phyloP scores from a whole-genome alignment of 2,888 invertebrate genomes.

The Zonitis immaculata region DNA sequence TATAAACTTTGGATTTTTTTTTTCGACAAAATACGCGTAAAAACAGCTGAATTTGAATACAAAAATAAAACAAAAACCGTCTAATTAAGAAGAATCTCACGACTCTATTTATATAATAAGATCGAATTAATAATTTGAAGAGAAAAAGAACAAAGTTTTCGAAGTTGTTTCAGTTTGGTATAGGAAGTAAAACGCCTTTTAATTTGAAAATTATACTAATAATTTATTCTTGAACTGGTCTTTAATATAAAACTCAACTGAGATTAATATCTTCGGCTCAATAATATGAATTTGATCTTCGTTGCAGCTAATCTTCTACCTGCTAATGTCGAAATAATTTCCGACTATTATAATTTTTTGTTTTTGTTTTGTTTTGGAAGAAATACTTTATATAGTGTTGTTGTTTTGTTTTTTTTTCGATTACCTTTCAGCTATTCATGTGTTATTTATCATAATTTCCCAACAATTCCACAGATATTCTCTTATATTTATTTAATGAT shows the following conservation, averaged over 20 bases:
- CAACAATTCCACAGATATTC: neutral
- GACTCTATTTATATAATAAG: no score
- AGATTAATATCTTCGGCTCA: neutral
- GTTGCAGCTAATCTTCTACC: conserved; percentile 8
- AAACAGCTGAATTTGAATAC: neutral
- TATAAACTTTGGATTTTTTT: neutral
- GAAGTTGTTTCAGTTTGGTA: no score
- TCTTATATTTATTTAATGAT: neutral
- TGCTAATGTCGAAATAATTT: conserved; percentile 19
- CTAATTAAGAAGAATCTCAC: neutral
- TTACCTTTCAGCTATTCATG: no score
- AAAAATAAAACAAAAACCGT: neutral
- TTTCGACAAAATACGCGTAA: no score
- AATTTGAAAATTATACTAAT: conserved; percentile 1
- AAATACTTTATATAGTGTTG: no score
- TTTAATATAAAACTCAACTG: neutral
- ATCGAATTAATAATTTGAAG: no score
- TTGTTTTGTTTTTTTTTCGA: no score
- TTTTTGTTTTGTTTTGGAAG: neutral
- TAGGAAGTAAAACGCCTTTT: neutral
- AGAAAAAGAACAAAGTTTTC: no score
- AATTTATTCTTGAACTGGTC: neutral
- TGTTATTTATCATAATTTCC: neutral
- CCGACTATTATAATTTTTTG: conserved; percentile 12
- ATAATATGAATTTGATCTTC: neutral